A percentile compares a stretch with the other conserved stretches of the same genome.
phyloP scores from a whole-genome alignment of 2,888 invertebrate species.

The Diloba caeruleocephala region DNA sequence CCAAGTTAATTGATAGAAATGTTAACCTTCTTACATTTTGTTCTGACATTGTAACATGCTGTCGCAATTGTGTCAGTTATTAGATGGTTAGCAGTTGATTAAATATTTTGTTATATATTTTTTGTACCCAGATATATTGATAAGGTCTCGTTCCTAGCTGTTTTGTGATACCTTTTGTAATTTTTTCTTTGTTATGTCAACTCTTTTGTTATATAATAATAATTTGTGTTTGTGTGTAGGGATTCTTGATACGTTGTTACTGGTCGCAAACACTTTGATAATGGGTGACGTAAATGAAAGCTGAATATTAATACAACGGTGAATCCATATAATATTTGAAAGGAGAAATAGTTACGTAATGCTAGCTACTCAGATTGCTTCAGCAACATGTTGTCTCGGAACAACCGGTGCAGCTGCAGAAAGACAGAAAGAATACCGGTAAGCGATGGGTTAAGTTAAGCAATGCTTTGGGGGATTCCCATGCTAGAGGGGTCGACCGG shows the following conservation, averaged over 20 bases:
- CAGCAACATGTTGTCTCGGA: too few species aligned
- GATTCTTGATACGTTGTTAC: slow-evolving; percentile 18
- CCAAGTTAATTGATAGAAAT: too few species aligned
- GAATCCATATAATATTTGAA: slow-evolving; percentile 7
- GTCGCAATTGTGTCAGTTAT: slow-evolving; percentile 35
- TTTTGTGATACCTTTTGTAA: slow-evolving; percentile 33
- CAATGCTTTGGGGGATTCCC: too few species aligned
- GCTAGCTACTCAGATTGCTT: too few species aligned
- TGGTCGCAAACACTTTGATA: slow-evolving; percentile 1
- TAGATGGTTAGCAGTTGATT: slow-evolving; percentile 45
- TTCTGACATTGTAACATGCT: slow-evolving; percentile 14
- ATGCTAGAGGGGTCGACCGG: too few species aligned
- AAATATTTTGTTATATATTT: slow-evolving; percentile 38
- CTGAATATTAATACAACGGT: too few species aligned
- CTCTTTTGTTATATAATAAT: slow-evolving; percentile 36
- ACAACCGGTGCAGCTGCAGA: too few species aligned
- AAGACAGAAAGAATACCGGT: too few species aligned
- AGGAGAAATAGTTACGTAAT: too few species aligned
- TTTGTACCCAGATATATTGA: slow-evolving; percentile 35
- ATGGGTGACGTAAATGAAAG: too few species aligned
- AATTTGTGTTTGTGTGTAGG: slow-evolving; percentile 3
- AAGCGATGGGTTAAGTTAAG: too few species aligned
- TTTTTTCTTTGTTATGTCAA: slow-evolving; percentile 29
- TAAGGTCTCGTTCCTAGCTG: slow-evolving; percentile 29
- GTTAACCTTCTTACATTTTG: slow-evolving; percentile 12